These are phyloP conservation scores for Phylloscopus collybita DNA, from an alignment of 2,797 vertebrate genomes.

Conservation along the genomic window DNA sequence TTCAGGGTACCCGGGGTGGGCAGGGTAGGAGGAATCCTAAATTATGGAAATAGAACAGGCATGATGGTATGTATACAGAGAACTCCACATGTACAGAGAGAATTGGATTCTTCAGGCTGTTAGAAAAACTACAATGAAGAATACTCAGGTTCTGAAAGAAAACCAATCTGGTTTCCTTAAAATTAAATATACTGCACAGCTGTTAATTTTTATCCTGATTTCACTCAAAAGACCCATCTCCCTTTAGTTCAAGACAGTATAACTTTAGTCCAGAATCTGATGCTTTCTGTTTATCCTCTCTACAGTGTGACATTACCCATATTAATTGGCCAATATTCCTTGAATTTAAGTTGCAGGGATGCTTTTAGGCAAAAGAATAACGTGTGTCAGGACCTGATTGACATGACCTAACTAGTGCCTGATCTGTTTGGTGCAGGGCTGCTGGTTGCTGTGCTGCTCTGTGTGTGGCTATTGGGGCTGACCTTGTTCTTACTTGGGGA, in stretches of 20 bases:
- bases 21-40: background rate
- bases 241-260: background rate
- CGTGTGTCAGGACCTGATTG: background rate
- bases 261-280: background rate
- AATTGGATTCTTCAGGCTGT: background rate
- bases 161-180: background rate
- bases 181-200: background rate
- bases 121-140: background rate
- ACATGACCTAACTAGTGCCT: background rate
- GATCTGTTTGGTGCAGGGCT: background rate
- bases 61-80: background rate
- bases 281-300: background rate
- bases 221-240: background rate
- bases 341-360: background rate
- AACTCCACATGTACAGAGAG: background rate
- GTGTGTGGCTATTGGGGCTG: background rate
- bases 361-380: background rate
- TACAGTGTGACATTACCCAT: background rate
- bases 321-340: background rate
- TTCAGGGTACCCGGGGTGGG: background rate
- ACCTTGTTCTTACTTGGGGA: rapidly evolving
- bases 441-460: background rate
- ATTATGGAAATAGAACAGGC: background rate
- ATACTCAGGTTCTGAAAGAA: background rate
- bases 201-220: background rate